phyloP scores from a whole-genome alignment of 2,797 vertebrate genomes.

The Poecilia gillii region DNA sequence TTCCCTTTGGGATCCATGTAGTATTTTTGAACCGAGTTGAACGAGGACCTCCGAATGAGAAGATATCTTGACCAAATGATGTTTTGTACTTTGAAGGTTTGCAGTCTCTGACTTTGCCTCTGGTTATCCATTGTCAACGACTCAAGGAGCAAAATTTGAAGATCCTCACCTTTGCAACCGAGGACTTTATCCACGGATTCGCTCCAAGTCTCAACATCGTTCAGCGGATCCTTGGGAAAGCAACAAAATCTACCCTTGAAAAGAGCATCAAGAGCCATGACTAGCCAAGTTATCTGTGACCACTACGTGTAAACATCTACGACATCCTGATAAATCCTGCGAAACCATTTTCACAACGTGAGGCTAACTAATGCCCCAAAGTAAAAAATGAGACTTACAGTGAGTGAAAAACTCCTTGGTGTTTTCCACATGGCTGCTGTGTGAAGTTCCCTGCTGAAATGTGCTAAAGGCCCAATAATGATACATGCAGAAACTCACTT shows the following conservation, averaged over 20 bases:
- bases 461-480: constrained; percentile 63
- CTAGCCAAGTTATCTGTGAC: constrained; percentile 54
- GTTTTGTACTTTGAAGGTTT: too few relatives aligned
- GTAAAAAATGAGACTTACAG: constrained; percentile 71
- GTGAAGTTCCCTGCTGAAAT: constrained; percentile 59
- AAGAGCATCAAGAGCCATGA: constrained; percentile 87
- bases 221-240: constrained; percentile 88
- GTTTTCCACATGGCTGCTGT: constrained; percentile 76
- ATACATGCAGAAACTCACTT: constrained; percentile 83
- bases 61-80: too few relatives aligned
- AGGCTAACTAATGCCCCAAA: constrained; percentile 11
- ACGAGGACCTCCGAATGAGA: too few relatives aligned
- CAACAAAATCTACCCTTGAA: constrained; percentile 95
- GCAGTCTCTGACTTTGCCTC: too few relatives aligned
- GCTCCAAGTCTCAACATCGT: constrained; percentile 84
- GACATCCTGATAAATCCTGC: background rate
- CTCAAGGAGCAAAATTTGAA: background rate
- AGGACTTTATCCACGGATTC: constrained; percentile 93
- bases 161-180: constrained; percentile 88
- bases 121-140: too few relatives aligned
- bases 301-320: background rate
- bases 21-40: too few relatives aligned
- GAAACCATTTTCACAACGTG: too few relatives aligned
- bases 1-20: too few relatives aligned
- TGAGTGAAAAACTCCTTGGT: constrained; percentile 56